A percentile compares a stretch with the other conserved stretches of the same genome.
Evolutionary conservation across 2,888 invertebrate species (phyloP).

Genomic region (Altica lythri): DNA sequence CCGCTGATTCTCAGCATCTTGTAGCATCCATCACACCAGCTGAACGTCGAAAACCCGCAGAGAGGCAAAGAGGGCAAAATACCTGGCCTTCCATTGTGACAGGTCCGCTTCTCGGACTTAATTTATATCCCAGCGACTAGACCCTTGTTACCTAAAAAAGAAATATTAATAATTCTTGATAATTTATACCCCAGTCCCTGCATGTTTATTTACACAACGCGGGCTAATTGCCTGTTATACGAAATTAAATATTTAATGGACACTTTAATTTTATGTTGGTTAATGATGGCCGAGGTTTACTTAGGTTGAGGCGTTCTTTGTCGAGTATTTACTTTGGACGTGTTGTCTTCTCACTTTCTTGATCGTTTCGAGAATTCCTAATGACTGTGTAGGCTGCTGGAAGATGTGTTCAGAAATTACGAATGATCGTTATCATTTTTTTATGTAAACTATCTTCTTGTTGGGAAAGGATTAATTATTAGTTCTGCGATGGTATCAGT

Average conservation of each 20-base stretch:
- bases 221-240: constrained; percentile 50
- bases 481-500: background rate
- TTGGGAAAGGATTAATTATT: background rate
- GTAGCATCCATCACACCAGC: constrained; percentile 21
- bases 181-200: constrained; percentile 49
- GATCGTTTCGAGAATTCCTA: background rate
- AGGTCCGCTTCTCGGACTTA: constrained; percentile 41
- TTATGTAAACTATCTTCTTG: background rate
- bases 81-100: constrained; percentile 39
- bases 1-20: background rate
- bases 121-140: constrained; percentile 40
- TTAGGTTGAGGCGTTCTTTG: constrained; percentile 10
- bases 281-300: constrained; percentile 5
- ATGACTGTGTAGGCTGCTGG: background rate
- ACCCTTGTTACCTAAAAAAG: constrained; percentile 47
- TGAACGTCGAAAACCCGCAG: constrained; percentile 18
- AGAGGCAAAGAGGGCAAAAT: constrained; percentile 20
- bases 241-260: constrained; percentile 48
- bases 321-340: constrained; percentile 21
- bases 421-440: constrained; percentile 1
- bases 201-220: constrained; percentile 52
- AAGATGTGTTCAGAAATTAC: background rate
- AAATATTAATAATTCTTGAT: constrained; percentile 51
- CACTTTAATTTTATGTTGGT: constrained; percentile 27
- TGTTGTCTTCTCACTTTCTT: constrained; percentile 12